A percentile compares a stretch with the other conserved stretches of the same genome.
Conservation (phyloP, 2,113 vertebrate genomes). For the Suncus etruscus region DNA sequence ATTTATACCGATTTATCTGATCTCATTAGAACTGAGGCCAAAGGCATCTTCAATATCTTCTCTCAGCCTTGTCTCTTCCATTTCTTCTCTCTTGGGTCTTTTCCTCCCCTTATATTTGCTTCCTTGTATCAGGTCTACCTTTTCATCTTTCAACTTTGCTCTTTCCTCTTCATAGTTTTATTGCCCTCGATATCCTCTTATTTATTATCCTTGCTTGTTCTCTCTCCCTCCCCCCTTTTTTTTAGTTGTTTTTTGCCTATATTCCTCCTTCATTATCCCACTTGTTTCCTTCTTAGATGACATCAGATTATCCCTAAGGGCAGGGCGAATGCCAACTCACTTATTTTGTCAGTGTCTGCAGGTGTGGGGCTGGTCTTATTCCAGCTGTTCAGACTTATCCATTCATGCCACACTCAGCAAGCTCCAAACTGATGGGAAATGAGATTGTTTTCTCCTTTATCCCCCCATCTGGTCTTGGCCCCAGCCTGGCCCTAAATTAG, state of each 20-base stretch:
- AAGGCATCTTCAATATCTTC: not conserved
- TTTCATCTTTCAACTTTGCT: not conserved
- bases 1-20: not conserved
- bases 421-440: conserved; percentile 42
- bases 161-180: not conserved
- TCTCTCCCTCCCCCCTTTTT: not conserved
- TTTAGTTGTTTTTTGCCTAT: not conserved
- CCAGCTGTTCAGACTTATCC: conserved; percentile 34
- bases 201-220: not conserved
- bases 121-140: not conserved
- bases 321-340: not conserved
- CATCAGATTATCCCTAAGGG: not conserved
- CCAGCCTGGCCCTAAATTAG: conserved; percentile 51
- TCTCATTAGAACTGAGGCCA: not conserved
- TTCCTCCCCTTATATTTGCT: not conserved
- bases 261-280: not conserved
- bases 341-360: not conserved
- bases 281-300: not conserved
- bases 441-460: conserved; percentile 44
- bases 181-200: not conserved
- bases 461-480: conserved; percentile 46
- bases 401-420: conserved; percentile 21
- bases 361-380: conserved; percentile 19
- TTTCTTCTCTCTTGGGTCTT: not conserved
- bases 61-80: not conserved